These are phyloP conservation scores for Scaptomyza montana DNA, from an alignment of 1,140 invertebrate genomes.

Conservation along the genomic window DNA sequence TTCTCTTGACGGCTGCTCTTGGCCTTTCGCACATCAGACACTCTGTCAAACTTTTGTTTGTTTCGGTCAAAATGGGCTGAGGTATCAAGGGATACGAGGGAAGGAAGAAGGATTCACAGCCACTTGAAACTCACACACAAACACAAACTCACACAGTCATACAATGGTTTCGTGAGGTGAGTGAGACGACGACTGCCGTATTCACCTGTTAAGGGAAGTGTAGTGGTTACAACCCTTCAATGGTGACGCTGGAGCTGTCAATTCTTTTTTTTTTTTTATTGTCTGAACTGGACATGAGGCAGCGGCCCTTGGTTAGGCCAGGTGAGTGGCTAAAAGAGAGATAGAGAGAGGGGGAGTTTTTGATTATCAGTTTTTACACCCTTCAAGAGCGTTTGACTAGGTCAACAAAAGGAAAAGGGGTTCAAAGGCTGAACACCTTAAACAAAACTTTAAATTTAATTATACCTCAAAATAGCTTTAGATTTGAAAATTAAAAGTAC, in stretches of 20 bases:
- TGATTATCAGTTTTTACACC: slow-evolving; percentile 21
- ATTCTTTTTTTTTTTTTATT: slow-evolving; percentile 40
- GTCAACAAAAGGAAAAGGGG: too few relatives aligned
- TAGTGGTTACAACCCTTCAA: not conserved
- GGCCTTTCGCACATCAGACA: slow-evolving; percentile 74
- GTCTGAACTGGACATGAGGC: slow-evolving; percentile 60
- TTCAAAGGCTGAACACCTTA: not conserved
- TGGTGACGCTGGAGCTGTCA: slow-evolving; percentile 49
- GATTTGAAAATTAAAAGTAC: too few relatives aligned
- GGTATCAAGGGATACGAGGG: not conserved
- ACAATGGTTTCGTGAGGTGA: slow-evolving; percentile 19
- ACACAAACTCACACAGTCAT: slow-evolving; percentile 24
- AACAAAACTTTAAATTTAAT: not conserved
- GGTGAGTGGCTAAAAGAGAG: not conserved
- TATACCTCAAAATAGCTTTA: too few relatives aligned
- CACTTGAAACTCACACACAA: slow-evolving; percentile 43
- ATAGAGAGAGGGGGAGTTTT: too few relatives aligned
- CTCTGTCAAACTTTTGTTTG: slow-evolving; percentile 79
- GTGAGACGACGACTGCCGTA: slow-evolving; percentile 1
- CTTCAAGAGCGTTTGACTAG: not conserved
- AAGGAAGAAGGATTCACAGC: slow-evolving; percentile 5
- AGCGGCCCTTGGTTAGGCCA: not conserved
- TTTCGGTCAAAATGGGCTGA: slow-evolving; percentile 10
- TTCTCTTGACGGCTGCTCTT: slow-evolving; percentile 62
- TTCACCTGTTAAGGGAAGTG: not conserved